A percentile compares a stretch with the other conserved stretches of the same genome.
Evolutionary conservation across 1,140 invertebrate genomes (phyloP).

Genomic region (Phocides pigmalion): DNA sequence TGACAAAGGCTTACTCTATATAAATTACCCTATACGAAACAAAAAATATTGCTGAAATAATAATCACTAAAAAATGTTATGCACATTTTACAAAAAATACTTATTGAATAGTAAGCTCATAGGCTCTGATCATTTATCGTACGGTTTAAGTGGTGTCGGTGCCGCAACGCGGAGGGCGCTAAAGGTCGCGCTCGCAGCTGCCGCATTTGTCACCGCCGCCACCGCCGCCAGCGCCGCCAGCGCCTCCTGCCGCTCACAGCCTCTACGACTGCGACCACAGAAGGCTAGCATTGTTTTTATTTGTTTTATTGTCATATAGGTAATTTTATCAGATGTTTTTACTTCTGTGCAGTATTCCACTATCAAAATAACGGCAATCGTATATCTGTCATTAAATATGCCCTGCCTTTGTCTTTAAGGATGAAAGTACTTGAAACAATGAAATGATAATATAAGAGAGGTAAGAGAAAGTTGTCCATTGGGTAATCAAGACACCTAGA

Average conservation of each 20-base stretch:
- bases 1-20: no score
- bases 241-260: not conserved
- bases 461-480: not conserved
- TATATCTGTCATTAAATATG: not conserved
- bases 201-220: slow-evolving; percentile 18
- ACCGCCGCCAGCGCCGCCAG: slow-evolving; percentile 1
- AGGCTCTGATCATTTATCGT: not conserved
- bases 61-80: no score
- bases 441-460: not conserved
- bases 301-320: not conserved
- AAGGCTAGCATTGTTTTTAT: not conserved
- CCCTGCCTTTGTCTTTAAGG: not conserved
- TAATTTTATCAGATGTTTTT: not conserved
- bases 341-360: not conserved
- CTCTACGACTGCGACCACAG: not conserved
- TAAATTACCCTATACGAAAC: no score
- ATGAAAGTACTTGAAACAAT: not conserved
- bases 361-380: not conserved
- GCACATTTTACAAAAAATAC: no score
- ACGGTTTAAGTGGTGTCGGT: not conserved
- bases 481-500: not conserved
- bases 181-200: slow-evolving; percentile 42
- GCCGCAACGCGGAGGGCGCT: not conserved
- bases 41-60: no score
- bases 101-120: not conserved